Base-by-base conservation (phyloP, 2,888 invertebrate species). In the Drosophila austrosaltans region DNA sequence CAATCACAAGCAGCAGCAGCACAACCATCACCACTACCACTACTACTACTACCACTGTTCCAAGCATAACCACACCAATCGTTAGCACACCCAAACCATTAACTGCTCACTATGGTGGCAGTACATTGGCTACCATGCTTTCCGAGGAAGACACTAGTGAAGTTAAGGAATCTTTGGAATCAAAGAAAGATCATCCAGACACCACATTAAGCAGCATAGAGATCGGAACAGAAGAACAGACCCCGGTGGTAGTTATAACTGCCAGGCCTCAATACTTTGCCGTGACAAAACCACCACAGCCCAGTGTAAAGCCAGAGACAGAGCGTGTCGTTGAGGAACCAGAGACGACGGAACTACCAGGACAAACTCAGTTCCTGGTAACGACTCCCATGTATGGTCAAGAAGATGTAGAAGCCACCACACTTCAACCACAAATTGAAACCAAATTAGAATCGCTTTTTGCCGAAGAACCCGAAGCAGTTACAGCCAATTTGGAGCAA, bases 381-480 rank as follows among this genome's bases (percentile, higher is more conserved):
- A 87, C 87, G 20, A 89, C 89, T 6, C 78, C 83, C 7, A 82
- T 80, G 81, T 66, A 71, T 7, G 2, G 53, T 0, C 54, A 61
- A 2, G 79, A 81, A 2, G 75, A 77, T 8, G 25, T 30, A 1
- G 66, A 68, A 1, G 44, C 42, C 3, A 74, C 77, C 20, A 78
- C 77, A 6, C 25, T 32, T 1, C 69, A 59, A 30, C 66, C 75
- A 4, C 28, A n/a, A 2, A 56, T 5, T 1, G 53, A 62, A 4
- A 74, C 53, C 0, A 72, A 69, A 10, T 78, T 89, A 48, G 89
- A 90, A 63, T 87, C 87, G 36, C 78, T 91, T 1, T 87, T 79
- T 63, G 89, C 82, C 1, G 90, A 91, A 12, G 75, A 90, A 1
- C 73, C 85, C 7, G 92, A 91, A 3, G 89, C 90, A 4, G 25